A percentile compares a stretch with the other conserved stretches of the same genome.
phyloP scores from a whole-genome alignment of 35 echinoderm and acorn worm genomes.

The Lytechinus pictus region DNA sequence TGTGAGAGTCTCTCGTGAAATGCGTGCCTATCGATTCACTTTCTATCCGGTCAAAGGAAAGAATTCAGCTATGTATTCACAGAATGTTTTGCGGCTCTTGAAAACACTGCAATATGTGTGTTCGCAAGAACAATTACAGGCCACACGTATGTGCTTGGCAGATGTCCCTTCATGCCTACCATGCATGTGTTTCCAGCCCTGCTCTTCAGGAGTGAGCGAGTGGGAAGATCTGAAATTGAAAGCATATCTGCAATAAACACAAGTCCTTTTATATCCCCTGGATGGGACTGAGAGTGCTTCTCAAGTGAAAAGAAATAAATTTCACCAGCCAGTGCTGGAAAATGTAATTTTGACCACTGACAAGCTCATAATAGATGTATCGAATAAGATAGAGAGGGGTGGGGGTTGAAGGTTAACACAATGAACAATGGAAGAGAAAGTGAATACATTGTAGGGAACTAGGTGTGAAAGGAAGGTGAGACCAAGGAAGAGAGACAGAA shows the following conservation, averaged over 20 bases:
- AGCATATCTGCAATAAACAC: background rate
- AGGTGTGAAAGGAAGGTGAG: too few relatives aligned
- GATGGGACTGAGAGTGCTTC: background rate
- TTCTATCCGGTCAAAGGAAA: background rate
- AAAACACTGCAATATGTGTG: background rate
- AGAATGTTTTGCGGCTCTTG: background rate
- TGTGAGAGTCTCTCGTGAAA: background rate
- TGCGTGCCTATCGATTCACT: background rate
- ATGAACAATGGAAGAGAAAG: too few relatives aligned
- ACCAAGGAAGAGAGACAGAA: too few relatives aligned
- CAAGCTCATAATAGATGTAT: background rate
- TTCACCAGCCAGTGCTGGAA: background rate
- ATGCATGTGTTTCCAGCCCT: background rate
- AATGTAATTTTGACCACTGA: constrained; percentile 13
- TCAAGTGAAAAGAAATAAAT: background rate
- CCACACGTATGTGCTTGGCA: background rate
- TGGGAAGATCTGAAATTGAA: background rate
- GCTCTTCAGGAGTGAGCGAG: background rate
- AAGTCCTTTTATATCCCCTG: background rate
- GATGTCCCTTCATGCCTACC: background rate
- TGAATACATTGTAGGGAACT: too few relatives aligned
- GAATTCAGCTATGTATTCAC: background rate
- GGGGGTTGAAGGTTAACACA: background rate
- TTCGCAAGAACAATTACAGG: background rate
- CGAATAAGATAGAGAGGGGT: background rate